Percentiles rank a stretch among this genome's conserved stretches.
phyloP scores from a whole-genome alignment of 2,113 vertebrate genomes.

The Pelecanoides urinatrix region DNA sequence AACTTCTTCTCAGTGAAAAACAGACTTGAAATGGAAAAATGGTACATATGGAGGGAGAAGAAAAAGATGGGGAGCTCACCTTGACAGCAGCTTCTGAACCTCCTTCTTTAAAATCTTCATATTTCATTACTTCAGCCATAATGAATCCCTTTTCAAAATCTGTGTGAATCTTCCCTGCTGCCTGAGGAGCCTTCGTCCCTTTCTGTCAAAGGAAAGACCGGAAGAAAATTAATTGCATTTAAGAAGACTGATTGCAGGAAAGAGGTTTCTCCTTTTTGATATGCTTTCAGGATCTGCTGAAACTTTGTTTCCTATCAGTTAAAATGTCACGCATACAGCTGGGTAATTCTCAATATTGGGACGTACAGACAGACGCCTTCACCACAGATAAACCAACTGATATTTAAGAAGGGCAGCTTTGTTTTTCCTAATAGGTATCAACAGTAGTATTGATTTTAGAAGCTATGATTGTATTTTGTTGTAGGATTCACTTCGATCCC shows the following conservation, averaged over 20 bases:
- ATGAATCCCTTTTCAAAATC: conserved; percentile 96
- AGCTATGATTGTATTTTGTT: conserved; percentile 78
- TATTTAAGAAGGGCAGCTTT: conserved; percentile 68
- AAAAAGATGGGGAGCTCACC: conserved; percentile 77
- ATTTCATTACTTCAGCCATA: conserved; percentile 98
- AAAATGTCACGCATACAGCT: conserved; percentile 45
- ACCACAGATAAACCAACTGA: conserved; percentile 77
- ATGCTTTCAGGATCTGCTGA: conserved; percentile 51
- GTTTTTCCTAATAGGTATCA: conserved; percentile 75
- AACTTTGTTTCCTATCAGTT: conserved; percentile 66
- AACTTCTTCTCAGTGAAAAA: conserved; percentile 69
- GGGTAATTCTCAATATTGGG: conserved; percentile 65
- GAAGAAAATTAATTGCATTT: conserved; percentile 84
- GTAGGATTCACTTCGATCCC: conserved; percentile 78
- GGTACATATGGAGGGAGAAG: not conserved
- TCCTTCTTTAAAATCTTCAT: conserved; percentile 95
- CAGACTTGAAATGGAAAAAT: conserved; percentile 52
- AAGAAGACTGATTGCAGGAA: conserved; percentile 82
- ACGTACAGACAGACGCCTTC: conserved; percentile 57
- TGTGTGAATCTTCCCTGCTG: conserved; percentile 91
- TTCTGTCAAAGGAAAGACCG: conserved; percentile 84
- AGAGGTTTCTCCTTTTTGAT: conserved; percentile 75
- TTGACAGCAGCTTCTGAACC: conserved; percentile 89
- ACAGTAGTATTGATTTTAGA: conserved; percentile 87
- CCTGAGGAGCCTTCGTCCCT: conserved; percentile 93